Evolutionary conservation across 2,113 vertebrate species (phyloP), one percentile per base, ranked within the genome.

Genomic region (Copsychus sechellarum): DNA sequence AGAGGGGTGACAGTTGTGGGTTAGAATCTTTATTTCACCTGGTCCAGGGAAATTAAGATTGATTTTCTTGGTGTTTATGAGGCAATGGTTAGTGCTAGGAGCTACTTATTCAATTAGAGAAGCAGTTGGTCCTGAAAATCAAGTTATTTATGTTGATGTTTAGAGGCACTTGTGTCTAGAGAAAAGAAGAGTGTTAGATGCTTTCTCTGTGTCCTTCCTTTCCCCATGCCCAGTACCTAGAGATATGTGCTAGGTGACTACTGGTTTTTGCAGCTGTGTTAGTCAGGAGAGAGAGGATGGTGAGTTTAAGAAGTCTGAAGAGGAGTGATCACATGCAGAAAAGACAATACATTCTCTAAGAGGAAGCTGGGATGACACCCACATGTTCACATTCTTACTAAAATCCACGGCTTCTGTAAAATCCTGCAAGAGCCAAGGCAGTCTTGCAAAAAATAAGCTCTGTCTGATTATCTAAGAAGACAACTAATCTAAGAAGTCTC

Each of bases 361-460:
- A 23, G 29, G 31, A 69, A 83, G 12, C 11, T 48, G 24, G 24
- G 12, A 16, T 71, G 31, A 33, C 21, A 61, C 9, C 26, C 9
- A 21, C 6, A 12, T 4, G 42, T 22, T 26, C 11, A 14, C 0
- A 0, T 81, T 84, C 33, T 29, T 66, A 31, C 3, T 36, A 51
- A 85, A 74, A 85, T 71, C 29, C 47, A 5, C 1, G 1, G 25
- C 23, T 79, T 79, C 43, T 76, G 14, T 61, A 67, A 85, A 74
- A 25, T 12, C 9, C 23, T 72, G 18, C 6, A n/a, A 51, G 11
- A 86, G 14, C 11, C 62, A 72, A 2, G 31, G 22, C 5, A 43
- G 83, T 90, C 16, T 18, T 76, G 25, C 16, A 76, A 48, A 82
- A 88, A 88, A 69, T 26, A 2, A 56, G 4, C 42, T 76, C 38